Evolutionary conservation across 2,113 vertebrate species (phyloP), one percentile per base, ranked within the genome.

Genomic region (Collichthys lucidus): DNA sequence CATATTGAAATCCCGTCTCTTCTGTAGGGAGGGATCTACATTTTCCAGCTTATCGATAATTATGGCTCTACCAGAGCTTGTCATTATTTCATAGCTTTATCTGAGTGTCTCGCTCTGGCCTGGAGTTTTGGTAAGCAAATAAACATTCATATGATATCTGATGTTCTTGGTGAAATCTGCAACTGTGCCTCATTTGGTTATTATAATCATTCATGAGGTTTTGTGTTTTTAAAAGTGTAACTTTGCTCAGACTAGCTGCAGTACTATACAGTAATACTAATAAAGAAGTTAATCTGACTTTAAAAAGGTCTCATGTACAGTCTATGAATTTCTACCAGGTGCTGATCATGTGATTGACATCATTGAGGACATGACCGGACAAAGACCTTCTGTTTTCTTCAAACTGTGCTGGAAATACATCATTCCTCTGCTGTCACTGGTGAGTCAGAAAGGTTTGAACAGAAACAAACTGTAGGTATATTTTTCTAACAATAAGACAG

Each of bases 21-120:
- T 24, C 0, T n/a, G 3, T 3, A 92, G 93, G 91, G 90, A 31
- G 92, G 93, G 1, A 59, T 94, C 29, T 94, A 92, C n/a, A 16
- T 93, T 2, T 92, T 94, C 67, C 88, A 90, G 24, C 69, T 94
- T 3, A 64, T 92, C 56, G 90, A 94, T 46, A 90, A 83, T 72
- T 93, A 92, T 40, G 86, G 70, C 11, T 59, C 59, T 5, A 90
- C 77, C 62, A 87, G 93, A 57, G 66, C 80, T 4, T 87, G 82
- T 26, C 52, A 84, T 6, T 19, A 93, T 40, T 87, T 90, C 40
- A 82, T 91, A 49, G 66, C 81, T 52, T 3, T 86, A 3, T 83
- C 65, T 65, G 60, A 90, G 11, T 86, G 86, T 40, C 24, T 91
- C 47, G 74, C 83, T 31, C 9, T 93, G 49, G 85, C 68, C 42